Evolutionary conservation across 2,797 vertebrate genomes (phyloP).

Genomic region (Brotogeris chrysoptera): DNA sequence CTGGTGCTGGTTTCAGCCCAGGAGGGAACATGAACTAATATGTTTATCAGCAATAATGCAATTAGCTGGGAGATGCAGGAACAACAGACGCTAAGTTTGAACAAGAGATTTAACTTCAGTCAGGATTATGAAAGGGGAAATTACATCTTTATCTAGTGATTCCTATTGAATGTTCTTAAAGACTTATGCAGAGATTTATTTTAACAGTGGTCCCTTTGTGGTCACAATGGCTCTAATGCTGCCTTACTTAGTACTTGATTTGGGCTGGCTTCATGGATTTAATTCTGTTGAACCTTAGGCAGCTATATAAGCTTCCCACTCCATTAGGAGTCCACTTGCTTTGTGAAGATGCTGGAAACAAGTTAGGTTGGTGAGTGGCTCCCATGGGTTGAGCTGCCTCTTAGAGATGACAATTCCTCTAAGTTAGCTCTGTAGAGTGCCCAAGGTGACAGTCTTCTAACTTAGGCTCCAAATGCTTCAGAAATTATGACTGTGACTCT

Average conservation of each 20-base stretch:
- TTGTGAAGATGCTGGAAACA: background rate
- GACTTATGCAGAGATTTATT: background rate
- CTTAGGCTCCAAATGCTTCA: background rate
- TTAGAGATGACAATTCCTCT: background rate
- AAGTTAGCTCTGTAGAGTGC: background rate
- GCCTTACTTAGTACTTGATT: background rate
- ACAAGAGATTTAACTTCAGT: background rate
- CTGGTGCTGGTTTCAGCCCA: background rate
- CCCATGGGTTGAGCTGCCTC: background rate
- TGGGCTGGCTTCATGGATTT: background rate
- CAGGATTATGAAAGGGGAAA: background rate
- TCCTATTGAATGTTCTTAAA: background rate
- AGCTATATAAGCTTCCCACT: background rate
- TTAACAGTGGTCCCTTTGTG: background rate
- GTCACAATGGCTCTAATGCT: background rate
- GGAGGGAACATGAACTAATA: background rate
- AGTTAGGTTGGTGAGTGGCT: background rate
- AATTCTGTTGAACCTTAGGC: background rate
- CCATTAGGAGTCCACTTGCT: background rate
- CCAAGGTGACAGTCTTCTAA: background rate
- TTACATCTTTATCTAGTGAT: background rate
- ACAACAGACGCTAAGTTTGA: background rate
- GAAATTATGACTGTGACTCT: background rate
- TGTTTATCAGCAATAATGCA: background rate
- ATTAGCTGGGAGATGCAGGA: background rate